Percentiles rank a stretch among this genome's conserved stretches.
These are phyloP conservation scores for Rhadina sibilatrix DNA, from an alignment of 2,113 vertebrate genomes.

Conservation along the genomic window DNA sequence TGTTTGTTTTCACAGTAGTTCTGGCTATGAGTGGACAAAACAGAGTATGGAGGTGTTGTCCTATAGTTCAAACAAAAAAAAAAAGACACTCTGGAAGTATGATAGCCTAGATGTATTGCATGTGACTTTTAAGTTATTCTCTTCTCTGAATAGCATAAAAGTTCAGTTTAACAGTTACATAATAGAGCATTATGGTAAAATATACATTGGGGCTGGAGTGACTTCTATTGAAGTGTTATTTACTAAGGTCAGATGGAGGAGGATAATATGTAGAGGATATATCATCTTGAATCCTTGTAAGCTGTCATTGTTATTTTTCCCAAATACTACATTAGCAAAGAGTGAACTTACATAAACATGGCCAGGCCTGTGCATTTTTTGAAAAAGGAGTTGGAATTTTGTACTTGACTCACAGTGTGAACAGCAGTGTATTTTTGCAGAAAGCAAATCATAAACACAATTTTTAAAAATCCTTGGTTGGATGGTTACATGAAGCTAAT, in stretches of 20 bases:
- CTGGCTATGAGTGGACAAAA: neutral
- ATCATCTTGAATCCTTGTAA: neutral
- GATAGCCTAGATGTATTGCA: neutral
- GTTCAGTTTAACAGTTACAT: neutral
- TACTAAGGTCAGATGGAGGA: neutral
- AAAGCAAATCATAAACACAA: neutral
- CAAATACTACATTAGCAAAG: neutral
- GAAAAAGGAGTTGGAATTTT: constrained; percentile 27
- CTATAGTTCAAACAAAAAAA: neutral
- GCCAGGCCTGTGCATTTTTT: neutral
- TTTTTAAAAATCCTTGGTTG: neutral
- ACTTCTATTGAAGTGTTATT: neutral
- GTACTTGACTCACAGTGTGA: neutral
- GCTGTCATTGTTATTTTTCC: neutral
- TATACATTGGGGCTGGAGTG: neutral
- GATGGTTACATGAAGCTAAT: neutral
- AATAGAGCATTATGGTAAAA: neutral
- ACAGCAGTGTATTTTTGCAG: neutral
- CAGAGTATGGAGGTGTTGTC: neutral
- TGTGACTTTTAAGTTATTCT: neutral
- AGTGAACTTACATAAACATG: neutral
- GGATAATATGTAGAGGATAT: neutral
- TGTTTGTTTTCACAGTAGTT: constrained; percentile 6
- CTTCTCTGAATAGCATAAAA: neutral
- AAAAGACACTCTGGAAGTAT: neutral